phyloP scores from a whole-genome alignment of 2,113 vertebrate genomes.

The Bubalus kerabau region DNA sequence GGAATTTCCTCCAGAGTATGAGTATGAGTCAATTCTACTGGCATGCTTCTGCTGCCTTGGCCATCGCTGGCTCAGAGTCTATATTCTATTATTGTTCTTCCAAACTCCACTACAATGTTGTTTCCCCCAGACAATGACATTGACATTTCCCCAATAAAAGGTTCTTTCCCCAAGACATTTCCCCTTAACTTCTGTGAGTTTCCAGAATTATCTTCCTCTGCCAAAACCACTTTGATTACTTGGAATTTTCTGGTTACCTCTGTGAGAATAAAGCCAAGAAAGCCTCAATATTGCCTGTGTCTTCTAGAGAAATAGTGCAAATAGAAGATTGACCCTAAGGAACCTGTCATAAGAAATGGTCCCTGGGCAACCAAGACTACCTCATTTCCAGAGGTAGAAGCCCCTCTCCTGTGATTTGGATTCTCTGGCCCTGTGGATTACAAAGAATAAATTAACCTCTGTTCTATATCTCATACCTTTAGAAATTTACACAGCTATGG shows the following conservation, averaged over 20 bases:
- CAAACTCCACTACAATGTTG: background rate
- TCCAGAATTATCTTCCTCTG: background rate
- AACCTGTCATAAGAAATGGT: background rate
- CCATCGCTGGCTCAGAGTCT: background rate
- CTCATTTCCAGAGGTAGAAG: background rate
- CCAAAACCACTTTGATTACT: background rate
- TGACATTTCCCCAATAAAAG: background rate
- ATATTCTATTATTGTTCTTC: background rate
- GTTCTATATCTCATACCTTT: background rate
- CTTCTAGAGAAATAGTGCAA: accelerated
- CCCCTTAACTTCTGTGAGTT: background rate
- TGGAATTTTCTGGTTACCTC: background rate
- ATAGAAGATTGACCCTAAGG: background rate
- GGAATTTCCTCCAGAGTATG: background rate
- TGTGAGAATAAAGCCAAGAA: background rate
- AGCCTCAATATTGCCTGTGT: background rate
- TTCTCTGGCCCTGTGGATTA: background rate
- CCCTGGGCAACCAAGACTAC: background rate
- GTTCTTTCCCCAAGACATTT: background rate
- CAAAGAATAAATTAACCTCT: background rate
- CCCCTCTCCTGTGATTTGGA: background rate
- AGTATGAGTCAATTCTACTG: background rate
- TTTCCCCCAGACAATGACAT: background rate
- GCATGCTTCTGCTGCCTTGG: background rate
- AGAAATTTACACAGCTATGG: background rate